phyloP scores from a whole-genome alignment of 2,888 invertebrate genomes.

The Amblyteles armatorius region DNA sequence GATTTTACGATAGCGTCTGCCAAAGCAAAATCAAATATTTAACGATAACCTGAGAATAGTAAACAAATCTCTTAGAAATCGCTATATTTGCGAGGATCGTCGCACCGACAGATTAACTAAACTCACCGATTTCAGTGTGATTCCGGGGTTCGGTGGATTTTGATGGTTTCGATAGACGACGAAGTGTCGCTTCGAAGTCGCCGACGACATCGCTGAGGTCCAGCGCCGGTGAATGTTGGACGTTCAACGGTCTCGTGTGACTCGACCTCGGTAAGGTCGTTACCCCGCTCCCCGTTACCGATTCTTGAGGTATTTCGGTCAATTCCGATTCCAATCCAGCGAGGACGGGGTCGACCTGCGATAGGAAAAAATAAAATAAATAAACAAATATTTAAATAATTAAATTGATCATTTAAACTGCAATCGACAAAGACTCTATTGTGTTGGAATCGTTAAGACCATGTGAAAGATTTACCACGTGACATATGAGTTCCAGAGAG shows the following conservation, averaged over 20 bases:
- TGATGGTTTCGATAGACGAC: conserved; percentile 82
- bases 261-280: conserved; percentile 73
- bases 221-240: conserved; percentile 74
- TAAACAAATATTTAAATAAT: background rate
- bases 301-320: conserved; percentile 77
- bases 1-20: background rate
- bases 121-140: conserved; percentile 67
- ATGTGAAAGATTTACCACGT: too few species aligned
- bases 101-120: background rate
- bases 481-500: too few species aligned
- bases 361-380: conserved; percentile 44
- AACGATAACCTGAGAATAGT: background rate
- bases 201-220: conserved; percentile 86
- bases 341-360: conserved; percentile 78
- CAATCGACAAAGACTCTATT: too few species aligned
- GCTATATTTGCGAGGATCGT: background rate
- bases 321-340: conserved; percentile 74
- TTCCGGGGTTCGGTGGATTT: conserved; percentile 65
- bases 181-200: conserved; percentile 90
- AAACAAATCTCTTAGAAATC: background rate
- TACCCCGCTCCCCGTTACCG: conserved; percentile 72
- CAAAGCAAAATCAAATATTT: background rate
- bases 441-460: background rate
- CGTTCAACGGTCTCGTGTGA: conserved; percentile 67
- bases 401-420: too few species aligned